These are phyloP conservation scores for Thamnophis sirtalis DNA, from an alignment of 2,113 vertebrate species.

Conservation along the genomic window DNA sequence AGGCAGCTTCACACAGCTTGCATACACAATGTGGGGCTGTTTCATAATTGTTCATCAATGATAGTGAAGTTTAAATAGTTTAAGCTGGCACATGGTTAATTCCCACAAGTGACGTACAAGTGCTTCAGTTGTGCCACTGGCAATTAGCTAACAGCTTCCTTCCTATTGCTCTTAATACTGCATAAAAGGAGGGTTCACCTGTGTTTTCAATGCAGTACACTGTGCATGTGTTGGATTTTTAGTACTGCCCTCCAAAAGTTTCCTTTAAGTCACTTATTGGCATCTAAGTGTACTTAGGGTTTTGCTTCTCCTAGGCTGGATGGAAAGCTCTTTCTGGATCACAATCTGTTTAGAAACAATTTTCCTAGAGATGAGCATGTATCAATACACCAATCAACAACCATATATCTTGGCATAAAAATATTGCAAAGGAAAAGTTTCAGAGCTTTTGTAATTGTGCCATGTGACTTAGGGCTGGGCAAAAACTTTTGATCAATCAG, in stretches of 20 bases:
- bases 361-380: conserved; percentile 4
- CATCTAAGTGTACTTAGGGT: not conserved
- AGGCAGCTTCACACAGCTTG: not conserved
- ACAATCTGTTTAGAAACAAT: not conserved
- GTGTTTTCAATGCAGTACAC: not conserved
- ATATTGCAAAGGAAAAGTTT: not conserved
- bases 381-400: not conserved
- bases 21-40: not conserved
- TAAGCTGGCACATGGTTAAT: too few relatives aligned
- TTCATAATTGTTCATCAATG: not conserved
- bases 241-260: not conserved
- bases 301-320: not conserved
- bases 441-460: not conserved
- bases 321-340: conserved; percentile 7
- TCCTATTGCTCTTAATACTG: not conserved
- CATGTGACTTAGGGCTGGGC: too few relatives aligned
- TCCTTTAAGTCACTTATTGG: not conserved
- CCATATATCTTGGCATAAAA: not conserved
- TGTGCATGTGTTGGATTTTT: not conserved
- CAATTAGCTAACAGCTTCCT: not conserved
- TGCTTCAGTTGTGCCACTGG: not conserved
- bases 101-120: not conserved
- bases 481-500: not conserved
- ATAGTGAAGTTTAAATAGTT: not conserved
- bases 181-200: not conserved